A percentile compares a stretch with the other conserved stretches of the same genome.
phyloP scores from a whole-genome alignment of 1,140 invertebrate species.

The Littorina saxatilis region DNA sequence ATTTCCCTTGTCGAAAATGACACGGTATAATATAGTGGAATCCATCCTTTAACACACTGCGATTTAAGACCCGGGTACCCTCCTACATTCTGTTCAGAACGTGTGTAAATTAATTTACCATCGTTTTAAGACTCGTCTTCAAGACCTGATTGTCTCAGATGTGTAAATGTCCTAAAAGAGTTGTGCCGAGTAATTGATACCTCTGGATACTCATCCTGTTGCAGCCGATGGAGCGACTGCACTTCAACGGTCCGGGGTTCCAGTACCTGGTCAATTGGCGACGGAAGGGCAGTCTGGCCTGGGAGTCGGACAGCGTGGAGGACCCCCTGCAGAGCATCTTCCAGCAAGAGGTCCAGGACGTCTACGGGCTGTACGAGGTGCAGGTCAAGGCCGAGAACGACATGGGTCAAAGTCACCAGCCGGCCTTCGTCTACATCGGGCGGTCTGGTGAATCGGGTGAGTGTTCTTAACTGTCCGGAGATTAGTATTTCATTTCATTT shows the following conservation, averaged over 20 bases:
- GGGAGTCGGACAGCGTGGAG: slow-evolving; percentile 57
- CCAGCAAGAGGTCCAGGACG: slow-evolving; percentile 81
- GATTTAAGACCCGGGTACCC: too few relatives aligned
- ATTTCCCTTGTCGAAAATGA: too few relatives aligned
- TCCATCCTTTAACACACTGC: too few relatives aligned
- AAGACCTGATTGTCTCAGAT: too few relatives aligned
- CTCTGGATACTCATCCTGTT: too few relatives aligned
- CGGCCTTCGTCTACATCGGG: slow-evolving; percentile 85
- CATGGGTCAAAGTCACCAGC: slow-evolving; percentile 89
- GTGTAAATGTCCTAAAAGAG: too few relatives aligned
- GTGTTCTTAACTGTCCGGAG: slow-evolving; percentile 27
- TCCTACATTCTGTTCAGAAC: too few relatives aligned
- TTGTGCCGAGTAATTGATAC: too few relatives aligned
- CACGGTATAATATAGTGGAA: too few relatives aligned
- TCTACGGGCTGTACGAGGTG: slow-evolving; percentile 91
- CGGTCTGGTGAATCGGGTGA: slow-evolving; percentile 93
- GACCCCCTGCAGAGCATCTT: slow-evolving; percentile 78
- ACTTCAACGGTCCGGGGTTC: slow-evolving; percentile 97
- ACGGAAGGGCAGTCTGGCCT: slow-evolving; percentile 62
- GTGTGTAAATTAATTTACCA: too few relatives aligned
- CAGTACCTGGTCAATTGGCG: slow-evolving; percentile 90
- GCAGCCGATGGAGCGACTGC: slow-evolving; percentile 95
- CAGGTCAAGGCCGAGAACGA: slow-evolving; percentile 95
- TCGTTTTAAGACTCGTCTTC: too few relatives aligned
- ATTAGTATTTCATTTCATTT: background rate